These are phyloP conservation scores for Euschistus heros DNA, from an alignment of 1,140 invertebrate genomes.

Conservation along the genomic window DNA sequence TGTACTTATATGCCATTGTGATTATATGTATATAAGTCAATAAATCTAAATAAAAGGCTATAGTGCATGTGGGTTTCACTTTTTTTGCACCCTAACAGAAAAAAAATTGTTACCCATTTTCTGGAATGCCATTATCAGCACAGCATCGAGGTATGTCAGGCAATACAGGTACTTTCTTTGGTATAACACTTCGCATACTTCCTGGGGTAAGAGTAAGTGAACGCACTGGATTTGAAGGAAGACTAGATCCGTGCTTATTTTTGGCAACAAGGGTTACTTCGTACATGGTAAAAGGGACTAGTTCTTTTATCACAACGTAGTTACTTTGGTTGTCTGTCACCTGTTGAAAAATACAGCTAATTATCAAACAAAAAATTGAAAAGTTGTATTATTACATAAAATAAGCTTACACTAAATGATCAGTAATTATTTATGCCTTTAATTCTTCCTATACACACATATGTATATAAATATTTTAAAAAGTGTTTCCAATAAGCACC, in stretches of 20 bases:
- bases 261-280: conserved; percentile 58
- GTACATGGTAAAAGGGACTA: conserved; percentile 67
- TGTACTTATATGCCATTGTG: too few relatives aligned
- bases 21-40: too few relatives aligned
- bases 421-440: too few relatives aligned
- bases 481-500: too few relatives aligned
- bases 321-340: conserved; percentile 43
- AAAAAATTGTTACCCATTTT: conserved; percentile 40
- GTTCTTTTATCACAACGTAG: conserved; percentile 45
- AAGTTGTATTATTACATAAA: neutral
- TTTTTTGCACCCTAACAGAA: neutral
- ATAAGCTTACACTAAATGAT: too few relatives aligned
- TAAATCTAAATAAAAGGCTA: too few relatives aligned
- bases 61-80: neutral
- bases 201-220: conserved; percentile 52
- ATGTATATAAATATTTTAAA: too few relatives aligned
- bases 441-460: too few relatives aligned
- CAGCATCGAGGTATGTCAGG: conserved; percentile 66
- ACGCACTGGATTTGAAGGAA: conserved; percentile 58
- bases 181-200: conserved; percentile 40
- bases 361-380: conserved; percentile 9
- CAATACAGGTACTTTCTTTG: conserved; percentile 43
- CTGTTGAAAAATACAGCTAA: conserved; percentile 32
- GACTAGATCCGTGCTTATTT: conserved; percentile 60
- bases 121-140: conserved; percentile 48